Evolutionary conservation across 2,113 vertebrate genomes (phyloP).

Genomic region (Manacus vitellinus): DNA sequence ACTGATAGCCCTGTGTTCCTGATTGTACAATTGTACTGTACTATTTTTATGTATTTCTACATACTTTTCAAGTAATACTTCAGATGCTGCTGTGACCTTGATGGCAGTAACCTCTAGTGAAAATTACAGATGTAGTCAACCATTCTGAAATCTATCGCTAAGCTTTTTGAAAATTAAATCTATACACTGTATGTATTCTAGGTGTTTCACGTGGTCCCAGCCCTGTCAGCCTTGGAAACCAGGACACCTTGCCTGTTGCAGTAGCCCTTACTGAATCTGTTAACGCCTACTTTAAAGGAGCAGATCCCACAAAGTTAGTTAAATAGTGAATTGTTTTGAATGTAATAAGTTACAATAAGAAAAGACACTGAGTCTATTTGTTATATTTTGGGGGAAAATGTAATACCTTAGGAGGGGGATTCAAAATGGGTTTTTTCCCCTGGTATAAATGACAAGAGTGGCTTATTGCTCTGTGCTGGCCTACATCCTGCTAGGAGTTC

Average conservation of each 20-base stretch:
- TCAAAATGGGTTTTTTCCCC: not conserved
- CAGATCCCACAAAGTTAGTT: conserved; percentile 97
- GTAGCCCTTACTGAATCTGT: conserved; percentile 96
- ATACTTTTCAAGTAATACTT: not conserved
- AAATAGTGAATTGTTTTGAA: conserved; percentile 61
- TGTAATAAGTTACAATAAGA: conserved; percentile 24
- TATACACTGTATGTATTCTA: conserved; percentile 71
- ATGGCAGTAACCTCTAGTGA: not conserved
- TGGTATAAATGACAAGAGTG: not conserved
- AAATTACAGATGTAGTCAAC: not conserved
- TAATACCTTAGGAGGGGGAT: not conserved
- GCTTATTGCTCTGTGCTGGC: not conserved
- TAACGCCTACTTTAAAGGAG: conserved; percentile 99
- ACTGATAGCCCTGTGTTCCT: not conserved
- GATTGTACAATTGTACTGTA: not conserved
- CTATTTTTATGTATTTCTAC: not conserved
- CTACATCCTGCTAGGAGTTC: not conserved
- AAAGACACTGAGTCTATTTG: not conserved
- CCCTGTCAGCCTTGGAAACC: conserved; percentile 92
- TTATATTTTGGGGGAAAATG: not conserved
- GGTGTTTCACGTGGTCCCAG: conserved; percentile 96
- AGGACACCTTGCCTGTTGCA: conserved; percentile 93
- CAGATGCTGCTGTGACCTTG: not conserved
- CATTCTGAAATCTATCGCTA: not conserved
- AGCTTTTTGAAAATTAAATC: conserved; percentile 56